Evolutionary conservation across 1,140 invertebrate species (phyloP), one percentile per base, ranked within the genome.

Genomic region (Nephila pilipes): DNA sequence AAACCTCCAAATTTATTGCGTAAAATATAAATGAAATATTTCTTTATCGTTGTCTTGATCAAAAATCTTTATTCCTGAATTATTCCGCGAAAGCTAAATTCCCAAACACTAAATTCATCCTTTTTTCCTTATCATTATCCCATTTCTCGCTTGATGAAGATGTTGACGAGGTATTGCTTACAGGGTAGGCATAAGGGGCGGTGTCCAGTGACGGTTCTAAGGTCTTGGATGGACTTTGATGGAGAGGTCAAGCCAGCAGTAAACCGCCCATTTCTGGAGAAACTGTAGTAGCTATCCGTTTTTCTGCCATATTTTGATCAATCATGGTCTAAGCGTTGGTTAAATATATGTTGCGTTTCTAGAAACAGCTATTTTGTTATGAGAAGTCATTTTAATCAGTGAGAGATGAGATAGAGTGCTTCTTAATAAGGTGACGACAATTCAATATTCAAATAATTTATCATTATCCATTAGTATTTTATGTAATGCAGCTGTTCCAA

Each of bases 231-330:
- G 80, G 80, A 83, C 29, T 87, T 87, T 88, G 87, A 88, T 88
- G 87, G 58, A 88, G 60, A 88, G 87, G 87, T 69, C 63, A 88
- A n/a, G 36, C 36, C 69, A 20, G 18, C 22, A 20, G 46, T 69
- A 69, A 22, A 88, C 58, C 87, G 87, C 87, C 87, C 60, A 60
- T 25, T 25, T 69, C 29, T 36, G 55, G 12, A n/a, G 60, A 38
- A 58, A 60, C 16, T 38, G 12, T 38, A 32, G 29, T 65, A 25
- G 55, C 10, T 69, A 88, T 69, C 38, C 32, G 87, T 69, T 85
- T 88, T 75, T 69, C 58, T 88, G 87, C 29, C 85, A 69, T 25
- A 29, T 20, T 69, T 88, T 88, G 87, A 88, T 88, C 29, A 88
- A 88, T 88, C 87, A n/a, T 25, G 16, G 58, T 10, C 18, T 38